Percentiles rank a stretch among this genome's conserved stretches.
phyloP scores from a whole-genome alignment of 2,888 invertebrate species.

The Scaptomyza caliginosa region DNA sequence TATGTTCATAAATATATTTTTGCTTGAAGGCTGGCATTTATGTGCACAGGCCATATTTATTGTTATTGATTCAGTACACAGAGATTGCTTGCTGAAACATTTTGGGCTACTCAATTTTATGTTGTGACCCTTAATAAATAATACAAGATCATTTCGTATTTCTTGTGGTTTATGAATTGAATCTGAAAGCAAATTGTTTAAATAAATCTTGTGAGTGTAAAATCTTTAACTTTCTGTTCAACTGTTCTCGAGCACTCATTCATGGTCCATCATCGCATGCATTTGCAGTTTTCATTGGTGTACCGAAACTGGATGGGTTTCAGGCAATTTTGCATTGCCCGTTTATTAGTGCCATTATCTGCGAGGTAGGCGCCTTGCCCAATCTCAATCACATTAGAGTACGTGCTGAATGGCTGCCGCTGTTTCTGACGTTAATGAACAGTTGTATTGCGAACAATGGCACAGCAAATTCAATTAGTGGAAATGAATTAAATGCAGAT shows the following conservation, averaged over 20 bases:
- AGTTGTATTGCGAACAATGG: constrained; percentile 9
- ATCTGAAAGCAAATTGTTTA: not conserved
- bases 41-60: constrained; percentile 58
- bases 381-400: not conserved
- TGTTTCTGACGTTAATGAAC: constrained; percentile 20
- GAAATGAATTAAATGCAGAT: not conserved
- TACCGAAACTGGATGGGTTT: not conserved
- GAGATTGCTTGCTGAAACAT: constrained; percentile 7
- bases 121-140: constrained; percentile 51
- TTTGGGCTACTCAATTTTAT: constrained; percentile 42
- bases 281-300: constrained; percentile 11
- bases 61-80: constrained; percentile 62
- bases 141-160: constrained; percentile 2
- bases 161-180: not conserved
- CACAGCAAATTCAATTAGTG: constrained; percentile 15
- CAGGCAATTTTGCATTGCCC: not conserved
- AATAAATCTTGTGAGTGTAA: constrained; percentile 6
- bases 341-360: constrained; percentile 12
- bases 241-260: not conserved
- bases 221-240: not conserved
- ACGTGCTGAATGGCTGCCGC: constrained; percentile 1
- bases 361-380: not conserved
- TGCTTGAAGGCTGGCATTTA: constrained; percentile 22
- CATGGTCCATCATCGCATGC: not conserved
- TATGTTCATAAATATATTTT: not conserved